Evolutionary conservation across 2,888 invertebrate species (phyloP).

Genomic region (Pelosia muscerda): DNA sequence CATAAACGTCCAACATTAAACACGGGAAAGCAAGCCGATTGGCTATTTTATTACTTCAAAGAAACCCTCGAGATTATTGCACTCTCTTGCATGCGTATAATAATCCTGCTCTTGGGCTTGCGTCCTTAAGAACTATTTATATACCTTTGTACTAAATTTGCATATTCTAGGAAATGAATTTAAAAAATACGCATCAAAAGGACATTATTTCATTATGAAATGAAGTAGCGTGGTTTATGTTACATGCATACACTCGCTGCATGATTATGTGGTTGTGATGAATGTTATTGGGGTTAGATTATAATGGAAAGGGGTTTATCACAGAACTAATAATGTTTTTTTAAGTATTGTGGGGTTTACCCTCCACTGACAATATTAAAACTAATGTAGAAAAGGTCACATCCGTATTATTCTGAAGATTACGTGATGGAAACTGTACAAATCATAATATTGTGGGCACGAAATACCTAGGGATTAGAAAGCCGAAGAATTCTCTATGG

Average conservation of each 20-base stretch:
- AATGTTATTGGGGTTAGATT: neutral
- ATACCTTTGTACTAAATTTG: neutral
- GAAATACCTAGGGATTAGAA: too few species aligned
- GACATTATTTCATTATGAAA: neutral
- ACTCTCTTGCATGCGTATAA: slow-evolving; percentile 25
- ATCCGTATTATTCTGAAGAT: too few species aligned
- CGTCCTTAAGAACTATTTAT: neutral
- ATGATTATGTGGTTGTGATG: neutral
- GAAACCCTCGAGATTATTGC: slow-evolving; percentile 60
- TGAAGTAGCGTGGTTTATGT: neutral
- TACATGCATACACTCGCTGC: neutral
- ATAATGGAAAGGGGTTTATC: too few species aligned
- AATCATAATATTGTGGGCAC: too few species aligned
- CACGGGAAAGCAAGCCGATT: slow-evolving; percentile 62
- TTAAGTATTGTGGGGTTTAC: too few species aligned
- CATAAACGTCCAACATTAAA: slow-evolving; percentile 67
- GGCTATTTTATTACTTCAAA: slow-evolving; percentile 68
- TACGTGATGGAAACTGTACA: too few species aligned
- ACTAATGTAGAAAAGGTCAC: too few species aligned
- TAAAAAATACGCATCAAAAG: neutral
- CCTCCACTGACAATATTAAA: too few species aligned
- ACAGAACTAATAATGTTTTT: neutral
- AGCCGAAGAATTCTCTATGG: too few species aligned
- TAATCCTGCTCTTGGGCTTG: slow-evolving; percentile 16
- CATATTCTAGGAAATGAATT: neutral